Percentiles rank a stretch among this genome's conserved stretches.
phyloP scores from a whole-genome alignment of 37 sponge, comb jelly and placozoan species.

The Halisarca cf. caerulea region DNA sequence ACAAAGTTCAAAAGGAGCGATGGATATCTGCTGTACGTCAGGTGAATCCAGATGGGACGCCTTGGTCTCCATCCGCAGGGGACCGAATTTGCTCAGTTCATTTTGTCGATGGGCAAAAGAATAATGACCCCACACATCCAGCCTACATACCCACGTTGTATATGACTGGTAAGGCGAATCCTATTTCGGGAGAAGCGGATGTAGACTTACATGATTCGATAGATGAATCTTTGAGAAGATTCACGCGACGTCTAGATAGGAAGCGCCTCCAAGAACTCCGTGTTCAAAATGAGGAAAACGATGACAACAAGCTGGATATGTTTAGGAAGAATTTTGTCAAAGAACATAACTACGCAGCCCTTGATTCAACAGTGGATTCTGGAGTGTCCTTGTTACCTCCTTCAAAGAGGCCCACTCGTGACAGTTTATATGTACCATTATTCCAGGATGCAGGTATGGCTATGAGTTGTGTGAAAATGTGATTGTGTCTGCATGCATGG shows the following conservation, averaged over 20 bases:
- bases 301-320: background rate
- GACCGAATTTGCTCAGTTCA: constrained; percentile 26
- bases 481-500: background rate
- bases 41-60: constrained; percentile 5
- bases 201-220: background rate
- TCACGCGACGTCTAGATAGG: background rate
- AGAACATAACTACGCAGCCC: background rate
- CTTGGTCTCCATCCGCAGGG: background rate
- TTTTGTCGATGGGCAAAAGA: constrained; percentile 18
- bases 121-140: constrained; percentile 14
- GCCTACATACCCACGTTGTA: background rate
- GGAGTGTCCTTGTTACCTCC: no score
- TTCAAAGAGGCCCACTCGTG: background rate
- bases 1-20: constrained; percentile 13
- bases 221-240: background rate
- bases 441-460: background rate
- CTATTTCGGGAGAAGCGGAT: background rate
- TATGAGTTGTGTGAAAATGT: background rate
- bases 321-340: background rate
- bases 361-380: background rate
- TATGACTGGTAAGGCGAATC: background rate
- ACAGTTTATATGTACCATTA: background rate
- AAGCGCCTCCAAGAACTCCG: background rate
- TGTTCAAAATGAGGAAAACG: background rate
- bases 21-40: background rate